phyloP scores from a whole-genome alignment of 2,797 vertebrate genomes.

The Philypnodon macrostomus region DNA sequence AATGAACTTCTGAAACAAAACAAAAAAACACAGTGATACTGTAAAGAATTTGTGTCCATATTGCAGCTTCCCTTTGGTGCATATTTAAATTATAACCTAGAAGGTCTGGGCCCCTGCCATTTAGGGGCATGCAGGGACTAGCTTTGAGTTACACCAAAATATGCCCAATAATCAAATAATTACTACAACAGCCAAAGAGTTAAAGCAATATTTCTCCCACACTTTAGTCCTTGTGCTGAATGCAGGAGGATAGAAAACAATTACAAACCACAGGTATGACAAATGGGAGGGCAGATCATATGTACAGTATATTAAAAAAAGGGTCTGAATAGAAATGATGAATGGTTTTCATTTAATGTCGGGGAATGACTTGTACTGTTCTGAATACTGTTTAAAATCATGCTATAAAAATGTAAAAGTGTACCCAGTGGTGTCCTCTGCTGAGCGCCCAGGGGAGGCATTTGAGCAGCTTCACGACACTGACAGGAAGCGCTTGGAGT shows the following conservation, averaged over 20 bases:
- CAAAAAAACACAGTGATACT: too few relatives aligned
- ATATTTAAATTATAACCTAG: too few relatives aligned
- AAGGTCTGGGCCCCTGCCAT: too few relatives aligned
- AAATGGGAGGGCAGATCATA: constrained; percentile 42
- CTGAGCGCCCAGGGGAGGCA: constrained; percentile 30
- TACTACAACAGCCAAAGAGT: too few relatives aligned
- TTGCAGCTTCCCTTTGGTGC: too few relatives aligned
- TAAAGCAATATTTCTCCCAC: too few relatives aligned
- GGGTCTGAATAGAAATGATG: constrained; percentile 35
- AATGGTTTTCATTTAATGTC: constrained; percentile 39
- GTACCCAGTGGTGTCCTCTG: constrained; percentile 45
- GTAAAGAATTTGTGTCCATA: too few relatives aligned
- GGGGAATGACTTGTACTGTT: constrained; percentile 33
- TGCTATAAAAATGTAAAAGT: constrained; percentile 58
- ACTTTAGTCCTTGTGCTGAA: too few relatives aligned
- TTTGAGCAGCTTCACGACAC: constrained; percentile 31
- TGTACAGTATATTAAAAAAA: too few relatives aligned
- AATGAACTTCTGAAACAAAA: neutral
- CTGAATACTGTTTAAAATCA: constrained; percentile 39
- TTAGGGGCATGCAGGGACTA: too few relatives aligned
- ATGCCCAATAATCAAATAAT: too few relatives aligned
- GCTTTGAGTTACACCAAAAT: too few relatives aligned
- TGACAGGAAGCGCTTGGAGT: constrained; percentile 61
- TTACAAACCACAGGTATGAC: neutral
- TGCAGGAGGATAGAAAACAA: neutral